A percentile compares a stretch with the other conserved stretches of the same genome.
These are phyloP conservation scores for Volucella inflata DNA, from an alignment of 2,888 invertebrate species.

Conservation along the genomic window DNA sequence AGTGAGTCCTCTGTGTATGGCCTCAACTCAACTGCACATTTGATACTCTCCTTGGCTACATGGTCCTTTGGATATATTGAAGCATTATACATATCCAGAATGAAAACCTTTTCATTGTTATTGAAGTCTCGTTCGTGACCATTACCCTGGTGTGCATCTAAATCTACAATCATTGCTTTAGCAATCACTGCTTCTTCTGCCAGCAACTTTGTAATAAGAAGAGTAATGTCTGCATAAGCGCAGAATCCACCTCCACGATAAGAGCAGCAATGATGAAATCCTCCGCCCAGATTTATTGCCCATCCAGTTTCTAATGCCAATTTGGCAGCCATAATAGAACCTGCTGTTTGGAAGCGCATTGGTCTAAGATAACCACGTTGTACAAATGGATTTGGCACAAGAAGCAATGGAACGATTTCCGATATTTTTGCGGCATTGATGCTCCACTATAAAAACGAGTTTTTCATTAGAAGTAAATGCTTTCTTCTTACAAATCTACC, in stretches of 20 bases:
- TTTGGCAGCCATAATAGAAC: conserved; percentile 92
- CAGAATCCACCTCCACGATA: conserved; percentile 93
- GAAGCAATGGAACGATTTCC: conserved; percentile 89
- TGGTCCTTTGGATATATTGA: conserved; percentile 92
- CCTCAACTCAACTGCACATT: conserved; percentile 88
- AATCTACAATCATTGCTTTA: conserved; percentile 93
- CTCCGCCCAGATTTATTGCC: conserved; percentile 95
- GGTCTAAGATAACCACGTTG: conserved; percentile 91
- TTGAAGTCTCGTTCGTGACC: conserved; percentile 93
- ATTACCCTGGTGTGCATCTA: conserved; percentile 97
- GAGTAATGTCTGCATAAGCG: conserved; percentile 94
- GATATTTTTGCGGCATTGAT: conserved; percentile 91
- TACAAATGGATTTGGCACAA: conserved; percentile 90
- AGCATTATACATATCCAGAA: conserved; percentile 93
- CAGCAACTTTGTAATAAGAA: conserved; percentile 89
- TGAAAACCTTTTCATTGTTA: conserved; percentile 89
- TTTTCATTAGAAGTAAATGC: background rate
- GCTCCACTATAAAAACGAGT: conserved; percentile 88
- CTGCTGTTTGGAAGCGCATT: conserved; percentile 91
- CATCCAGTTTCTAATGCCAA: conserved; percentile 92
- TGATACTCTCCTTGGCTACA: conserved; percentile 89
- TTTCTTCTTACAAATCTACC: conserved; percentile 81
- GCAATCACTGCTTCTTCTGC: conserved; percentile 85
- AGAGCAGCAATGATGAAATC: conserved; percentile 94
- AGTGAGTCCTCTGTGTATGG: conserved; percentile 87